phyloP scores from a whole-genome alignment of 23 tunicate species.

The Trididemnum nubilum region DNA sequence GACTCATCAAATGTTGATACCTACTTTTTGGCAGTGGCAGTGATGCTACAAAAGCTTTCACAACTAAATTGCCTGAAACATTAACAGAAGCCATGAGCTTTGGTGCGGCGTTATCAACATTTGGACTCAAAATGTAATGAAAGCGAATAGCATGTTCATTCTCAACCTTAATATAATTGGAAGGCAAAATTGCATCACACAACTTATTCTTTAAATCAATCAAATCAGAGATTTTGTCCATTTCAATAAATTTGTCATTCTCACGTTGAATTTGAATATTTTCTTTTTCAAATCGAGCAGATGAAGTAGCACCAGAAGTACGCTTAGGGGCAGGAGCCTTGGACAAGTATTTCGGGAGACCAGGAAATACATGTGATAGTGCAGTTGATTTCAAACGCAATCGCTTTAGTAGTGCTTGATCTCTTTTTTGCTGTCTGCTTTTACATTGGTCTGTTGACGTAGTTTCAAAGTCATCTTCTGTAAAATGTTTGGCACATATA shows the following conservation, averaged over 20 bases:
- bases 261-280: background rate
- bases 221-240: background rate
- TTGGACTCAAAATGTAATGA: background rate
- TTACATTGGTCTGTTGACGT: background rate
- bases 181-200: background rate
- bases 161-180: background rate
- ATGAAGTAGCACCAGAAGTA: background rate
- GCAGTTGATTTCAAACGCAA: background rate
- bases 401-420: conserved; percentile 2
- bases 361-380: background rate
- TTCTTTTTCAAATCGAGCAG: conserved; percentile 14
- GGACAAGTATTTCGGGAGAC: conserved; percentile 12
- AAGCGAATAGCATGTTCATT: background rate
- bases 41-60: conserved; percentile 3
- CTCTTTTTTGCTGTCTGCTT: conserved; percentile 8
- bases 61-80: background rate
- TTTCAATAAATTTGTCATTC: background rate
- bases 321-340: conserved; percentile 3
- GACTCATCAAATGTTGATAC: background rate
- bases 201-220: background rate
- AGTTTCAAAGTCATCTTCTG: conserved; percentile 4
- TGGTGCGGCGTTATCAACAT: background rate
- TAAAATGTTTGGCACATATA: conserved; percentile 19
- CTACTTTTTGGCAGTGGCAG: background rate
- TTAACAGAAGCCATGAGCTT: conserved; percentile 7